phyloP scores from a whole-genome alignment of 2,797 vertebrate species.

The Dendrocincla fuliginosa region DNA sequence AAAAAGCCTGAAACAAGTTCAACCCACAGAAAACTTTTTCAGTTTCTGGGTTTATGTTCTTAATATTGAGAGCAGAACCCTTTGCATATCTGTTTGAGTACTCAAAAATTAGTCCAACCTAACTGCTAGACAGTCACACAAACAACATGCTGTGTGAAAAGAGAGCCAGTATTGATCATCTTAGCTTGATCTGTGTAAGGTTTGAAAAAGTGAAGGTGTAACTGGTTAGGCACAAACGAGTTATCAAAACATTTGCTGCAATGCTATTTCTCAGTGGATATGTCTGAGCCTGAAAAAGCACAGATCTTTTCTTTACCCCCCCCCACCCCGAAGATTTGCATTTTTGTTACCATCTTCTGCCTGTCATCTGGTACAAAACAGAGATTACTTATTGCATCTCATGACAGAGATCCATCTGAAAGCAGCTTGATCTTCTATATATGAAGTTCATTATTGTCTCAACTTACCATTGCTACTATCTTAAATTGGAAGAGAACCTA shows the following conservation, averaged over 20 bases:
- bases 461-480: not conserved
- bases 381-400: not conserved
- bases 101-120: not conserved
- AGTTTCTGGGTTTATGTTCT: not conserved
- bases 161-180: not conserved
- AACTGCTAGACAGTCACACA: not conserved
- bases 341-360: not conserved
- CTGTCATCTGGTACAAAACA: not conserved
- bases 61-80: not conserved
- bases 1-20: not conserved
- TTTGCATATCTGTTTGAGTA: not conserved
- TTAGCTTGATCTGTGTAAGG: accelerated
- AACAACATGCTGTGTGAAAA: not conserved
- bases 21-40: not conserved
- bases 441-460: not conserved
- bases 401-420: not conserved
- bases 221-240: not conserved
- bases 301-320: not conserved
- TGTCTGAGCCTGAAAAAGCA: not conserved
- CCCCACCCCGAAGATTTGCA: not conserved
- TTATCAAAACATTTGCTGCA: not conserved
- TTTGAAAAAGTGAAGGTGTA: not conserved
- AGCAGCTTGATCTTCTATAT: not conserved
- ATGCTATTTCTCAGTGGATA: not conserved
- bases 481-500: not conserved